Conservation (phyloP, 2,797 vertebrate species). For the Syndactyla subalaris region DNA sequence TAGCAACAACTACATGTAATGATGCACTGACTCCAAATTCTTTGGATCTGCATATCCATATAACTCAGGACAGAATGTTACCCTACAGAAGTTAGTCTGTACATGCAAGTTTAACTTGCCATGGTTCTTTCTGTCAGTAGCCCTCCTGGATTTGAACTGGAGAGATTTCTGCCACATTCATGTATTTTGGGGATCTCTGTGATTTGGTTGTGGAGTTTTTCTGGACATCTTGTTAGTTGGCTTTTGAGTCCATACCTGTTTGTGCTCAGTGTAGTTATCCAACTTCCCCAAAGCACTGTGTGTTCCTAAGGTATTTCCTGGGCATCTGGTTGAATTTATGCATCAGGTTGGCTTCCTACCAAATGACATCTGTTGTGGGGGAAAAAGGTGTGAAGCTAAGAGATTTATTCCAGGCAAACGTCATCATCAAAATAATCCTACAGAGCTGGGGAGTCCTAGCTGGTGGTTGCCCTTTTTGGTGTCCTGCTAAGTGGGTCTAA, state of each 20-base stretch:
- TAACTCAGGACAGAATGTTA: not conserved
- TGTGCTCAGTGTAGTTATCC: not conserved
- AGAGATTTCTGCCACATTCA: not conserved
- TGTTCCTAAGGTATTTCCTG: conserved; percentile 34
- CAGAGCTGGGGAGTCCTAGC: not conserved
- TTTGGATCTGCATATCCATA: not conserved
- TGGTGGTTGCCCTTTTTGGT: not conserved
- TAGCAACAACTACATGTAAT: not conserved
- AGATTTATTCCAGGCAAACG: not conserved
- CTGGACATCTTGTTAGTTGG: not conserved
- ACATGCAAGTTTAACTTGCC: not conserved
- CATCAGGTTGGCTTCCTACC: not conserved
- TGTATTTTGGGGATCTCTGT: not conserved
- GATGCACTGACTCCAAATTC: not conserved
- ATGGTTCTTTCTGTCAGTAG: not conserved
- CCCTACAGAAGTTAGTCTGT: not conserved
- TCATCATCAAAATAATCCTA: not conserved
- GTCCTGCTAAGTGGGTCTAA: not conserved
- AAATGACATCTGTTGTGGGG: conserved; percentile 19
- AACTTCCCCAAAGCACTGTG: not conserved
- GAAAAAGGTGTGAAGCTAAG: not conserved
- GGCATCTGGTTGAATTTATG: conserved; percentile 40
- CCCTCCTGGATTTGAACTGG: not conserved
- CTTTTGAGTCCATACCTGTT: not conserved
- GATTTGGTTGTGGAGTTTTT: not conserved